A percentile compares a stretch with the other conserved stretches of the same genome.
These are phyloP conservation scores for Carposina sasakii DNA, from an alignment of 1,140 invertebrate species.

Conservation along the genomic window DNA sequence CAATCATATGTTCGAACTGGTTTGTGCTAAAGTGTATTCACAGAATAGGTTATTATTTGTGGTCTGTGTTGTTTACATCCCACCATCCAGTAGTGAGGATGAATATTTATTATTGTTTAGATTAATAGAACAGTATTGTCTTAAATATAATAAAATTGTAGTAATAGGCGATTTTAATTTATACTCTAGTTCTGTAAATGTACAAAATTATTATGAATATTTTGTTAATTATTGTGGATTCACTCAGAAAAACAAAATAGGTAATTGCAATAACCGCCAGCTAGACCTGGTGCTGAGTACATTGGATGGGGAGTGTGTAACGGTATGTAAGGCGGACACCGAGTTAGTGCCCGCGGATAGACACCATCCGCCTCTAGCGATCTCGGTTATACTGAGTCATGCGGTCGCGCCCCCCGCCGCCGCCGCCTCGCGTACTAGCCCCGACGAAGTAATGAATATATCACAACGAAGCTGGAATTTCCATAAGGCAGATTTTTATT, in stretches of 20 bases:
- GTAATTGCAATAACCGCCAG: neutral
- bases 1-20: neutral
- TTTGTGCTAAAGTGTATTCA: neutral
- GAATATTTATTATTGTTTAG: slow-evolving; percentile 1
- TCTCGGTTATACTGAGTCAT: too few relatives aligned
- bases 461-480: neutral
- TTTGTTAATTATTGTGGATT: neutral
- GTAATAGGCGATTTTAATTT: slow-evolving; percentile 2
- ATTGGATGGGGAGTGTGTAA: neutral
- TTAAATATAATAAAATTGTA: neutral
- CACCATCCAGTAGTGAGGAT: neutral
- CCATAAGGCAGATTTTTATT: neutral
- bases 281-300: slow-evolving; percentile 2
- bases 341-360: neutral
- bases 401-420: neutral
- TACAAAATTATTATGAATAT: neutral
- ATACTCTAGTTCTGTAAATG: neutral
- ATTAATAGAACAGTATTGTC: neutral
- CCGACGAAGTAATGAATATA: neutral
- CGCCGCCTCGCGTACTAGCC: neutral
- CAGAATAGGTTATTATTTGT: neutral
- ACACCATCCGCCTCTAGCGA: neutral
- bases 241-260: neutral
- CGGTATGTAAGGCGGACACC: neutral
- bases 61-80: neutral